These are phyloP conservation scores for Saxicola maurus DNA, from an alignment of 2,797 vertebrate species.

Conservation along the genomic window DNA sequence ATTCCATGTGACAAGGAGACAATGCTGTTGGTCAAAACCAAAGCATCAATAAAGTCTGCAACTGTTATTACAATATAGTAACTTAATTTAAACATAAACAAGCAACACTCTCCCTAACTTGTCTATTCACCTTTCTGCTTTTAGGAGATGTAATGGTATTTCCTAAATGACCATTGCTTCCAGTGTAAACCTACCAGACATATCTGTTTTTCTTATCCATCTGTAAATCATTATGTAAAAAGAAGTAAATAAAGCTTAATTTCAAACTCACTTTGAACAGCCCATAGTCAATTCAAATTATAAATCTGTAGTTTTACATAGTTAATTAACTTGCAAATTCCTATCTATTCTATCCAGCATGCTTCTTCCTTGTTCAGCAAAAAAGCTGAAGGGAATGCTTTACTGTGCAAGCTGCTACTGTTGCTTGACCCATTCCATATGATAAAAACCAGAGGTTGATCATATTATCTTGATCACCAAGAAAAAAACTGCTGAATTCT, in stretches of 20 bases:
- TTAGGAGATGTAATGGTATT: neutral
- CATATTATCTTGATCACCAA: neutral
- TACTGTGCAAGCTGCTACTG: neutral
- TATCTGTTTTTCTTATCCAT: neutral
- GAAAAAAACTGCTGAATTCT: neutral
- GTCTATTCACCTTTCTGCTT: neutral
- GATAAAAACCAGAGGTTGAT: neutral
- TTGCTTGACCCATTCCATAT: neutral
- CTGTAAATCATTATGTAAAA: neutral
- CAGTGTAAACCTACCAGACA: neutral
- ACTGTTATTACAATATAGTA: neutral
- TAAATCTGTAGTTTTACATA: neutral
- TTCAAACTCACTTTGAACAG: neutral
- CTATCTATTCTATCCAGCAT: neutral
- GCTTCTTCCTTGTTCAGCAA: neutral
- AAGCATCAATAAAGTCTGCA: neutral
- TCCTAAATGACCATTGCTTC: neutral
- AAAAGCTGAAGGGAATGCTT: neutral
- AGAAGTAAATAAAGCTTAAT: neutral
- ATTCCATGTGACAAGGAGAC: rapidly evolving
- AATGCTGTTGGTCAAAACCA: neutral
- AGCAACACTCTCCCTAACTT: neutral
- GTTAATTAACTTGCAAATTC: neutral
- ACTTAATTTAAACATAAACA: neutral
- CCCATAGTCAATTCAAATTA: neutral